Evolutionary conservation across 2,888 invertebrate genomes (phyloP).

Genomic region (Cartodere bifasciata): DNA sequence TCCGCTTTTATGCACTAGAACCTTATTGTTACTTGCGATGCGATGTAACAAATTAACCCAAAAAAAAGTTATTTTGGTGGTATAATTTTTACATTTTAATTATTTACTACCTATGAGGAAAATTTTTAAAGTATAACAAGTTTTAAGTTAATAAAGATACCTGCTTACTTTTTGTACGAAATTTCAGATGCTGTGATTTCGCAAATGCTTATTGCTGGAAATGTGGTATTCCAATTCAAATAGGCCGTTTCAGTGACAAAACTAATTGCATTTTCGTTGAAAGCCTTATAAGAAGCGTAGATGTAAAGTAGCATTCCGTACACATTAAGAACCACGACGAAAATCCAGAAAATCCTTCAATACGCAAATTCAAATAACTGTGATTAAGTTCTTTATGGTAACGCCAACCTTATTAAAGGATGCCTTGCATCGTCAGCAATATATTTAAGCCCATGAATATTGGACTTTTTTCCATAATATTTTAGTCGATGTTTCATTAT

Average conservation of each 20-base stretch:
- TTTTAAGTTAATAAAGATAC: no score
- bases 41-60: no score
- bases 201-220: conserved; percentile 48
- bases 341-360: conserved; percentile 43
- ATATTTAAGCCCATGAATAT: conserved; percentile 29
- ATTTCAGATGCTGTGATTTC: conserved; percentile 34
- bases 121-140: no score
- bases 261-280: conserved; percentile 37
- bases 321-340: conserved; percentile 36
- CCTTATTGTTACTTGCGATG: no score
- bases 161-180: conserved; percentile 21
- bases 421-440: conserved; percentile 23
- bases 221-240: conserved; percentile 48
- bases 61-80: no score
- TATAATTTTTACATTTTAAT: no score
- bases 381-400: background rate
- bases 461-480: conserved; percentile 26
- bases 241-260: conserved; percentile 44
- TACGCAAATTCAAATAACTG: background rate
- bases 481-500: no score
- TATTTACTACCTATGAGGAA: no score
- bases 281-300: conserved; percentile 40
- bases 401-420: conserved; percentile 21
- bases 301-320: conserved; percentile 37
- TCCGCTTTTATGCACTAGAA: no score